Percentiles rank a stretch among this genome's conserved stretches.
These are phyloP conservation scores for Artemia sp. DNA, from an alignment of 2,888 invertebrate species.

Conservation along the genomic window DNA sequence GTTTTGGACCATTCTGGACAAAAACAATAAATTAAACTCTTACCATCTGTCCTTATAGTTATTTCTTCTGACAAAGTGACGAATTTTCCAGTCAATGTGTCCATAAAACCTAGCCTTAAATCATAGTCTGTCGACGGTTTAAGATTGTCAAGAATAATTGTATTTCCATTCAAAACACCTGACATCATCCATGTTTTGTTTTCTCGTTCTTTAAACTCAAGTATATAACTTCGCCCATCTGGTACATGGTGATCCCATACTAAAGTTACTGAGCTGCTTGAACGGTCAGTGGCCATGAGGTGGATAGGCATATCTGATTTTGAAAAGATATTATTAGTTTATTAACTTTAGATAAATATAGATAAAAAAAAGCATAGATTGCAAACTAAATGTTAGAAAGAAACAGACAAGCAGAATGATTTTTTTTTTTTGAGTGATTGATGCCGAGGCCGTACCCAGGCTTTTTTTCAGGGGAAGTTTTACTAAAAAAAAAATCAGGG, in stretches of 20 bases:
- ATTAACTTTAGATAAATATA: too few species aligned
- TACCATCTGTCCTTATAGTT: slow-evolving; percentile 2
- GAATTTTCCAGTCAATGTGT: background rate
- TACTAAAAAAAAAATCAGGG: too few species aligned
- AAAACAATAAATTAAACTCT: background rate
- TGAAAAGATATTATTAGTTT: background rate
- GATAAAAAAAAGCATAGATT: too few species aligned
- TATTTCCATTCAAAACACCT: background rate
- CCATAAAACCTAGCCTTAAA: background rate
- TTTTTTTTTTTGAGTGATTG: too few species aligned
- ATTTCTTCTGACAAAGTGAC: slow-evolving; percentile 6
- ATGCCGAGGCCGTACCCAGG: too few species aligned
- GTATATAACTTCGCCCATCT: background rate
- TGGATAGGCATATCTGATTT: background rate
- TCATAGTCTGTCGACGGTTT: slow-evolving; percentile 6
- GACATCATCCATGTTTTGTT: background rate
- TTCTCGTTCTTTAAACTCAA: slow-evolving; percentile 1
- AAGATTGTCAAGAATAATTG: background rate
- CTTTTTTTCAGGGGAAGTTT: too few species aligned
- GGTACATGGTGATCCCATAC: background rate
- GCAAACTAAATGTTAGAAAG: too few species aligned
- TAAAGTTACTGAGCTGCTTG: background rate
- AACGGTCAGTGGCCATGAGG: background rate
- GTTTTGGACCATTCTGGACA: too few species aligned
- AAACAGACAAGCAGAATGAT: too few species aligned